Evolutionary conservation across 1,140 invertebrate genomes (phyloP).

Genomic region (Ylistrum balloti): DNA sequence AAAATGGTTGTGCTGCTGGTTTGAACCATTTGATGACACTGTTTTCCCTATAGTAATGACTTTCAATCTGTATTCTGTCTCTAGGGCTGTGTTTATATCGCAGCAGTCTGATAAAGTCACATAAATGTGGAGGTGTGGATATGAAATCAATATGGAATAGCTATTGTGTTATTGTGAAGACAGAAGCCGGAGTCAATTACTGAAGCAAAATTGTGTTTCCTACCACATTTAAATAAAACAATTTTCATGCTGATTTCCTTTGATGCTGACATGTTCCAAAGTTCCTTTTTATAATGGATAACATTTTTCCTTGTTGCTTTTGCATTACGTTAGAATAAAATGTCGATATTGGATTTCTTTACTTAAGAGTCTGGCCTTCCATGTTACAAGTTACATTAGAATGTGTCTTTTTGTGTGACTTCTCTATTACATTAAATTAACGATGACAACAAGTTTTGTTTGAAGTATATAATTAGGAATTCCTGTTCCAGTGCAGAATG

Average conservation of each 20-base stretch:
- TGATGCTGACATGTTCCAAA: background rate
- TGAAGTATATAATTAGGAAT: too few species aligned
- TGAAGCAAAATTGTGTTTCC: background rate
- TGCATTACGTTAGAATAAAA: background rate
- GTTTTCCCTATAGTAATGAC: background rate
- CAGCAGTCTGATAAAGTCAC: background rate
- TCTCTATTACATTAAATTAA: too few species aligned
- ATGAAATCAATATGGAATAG: background rate
- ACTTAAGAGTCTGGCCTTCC: too few species aligned
- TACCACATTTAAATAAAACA: background rate
- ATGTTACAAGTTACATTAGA: too few species aligned
- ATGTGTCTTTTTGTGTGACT: too few species aligned
- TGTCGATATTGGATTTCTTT: too few species aligned
- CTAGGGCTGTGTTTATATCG: background rate
- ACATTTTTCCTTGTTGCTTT: background rate
- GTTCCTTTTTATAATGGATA: background rate
- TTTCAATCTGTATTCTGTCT: constrained; percentile 23
- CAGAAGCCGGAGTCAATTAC: background rate
- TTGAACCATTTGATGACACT: constrained; percentile 1
- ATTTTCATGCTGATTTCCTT: background rate
- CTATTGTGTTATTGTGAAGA: background rate
- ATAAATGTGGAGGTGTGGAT: background rate
- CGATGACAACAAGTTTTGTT: too few species aligned
- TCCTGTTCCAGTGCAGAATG: too few species aligned
- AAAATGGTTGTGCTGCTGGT: background rate